Conservation (phyloP, 2,888 invertebrate species). For the Drosophila histrio region DNA sequence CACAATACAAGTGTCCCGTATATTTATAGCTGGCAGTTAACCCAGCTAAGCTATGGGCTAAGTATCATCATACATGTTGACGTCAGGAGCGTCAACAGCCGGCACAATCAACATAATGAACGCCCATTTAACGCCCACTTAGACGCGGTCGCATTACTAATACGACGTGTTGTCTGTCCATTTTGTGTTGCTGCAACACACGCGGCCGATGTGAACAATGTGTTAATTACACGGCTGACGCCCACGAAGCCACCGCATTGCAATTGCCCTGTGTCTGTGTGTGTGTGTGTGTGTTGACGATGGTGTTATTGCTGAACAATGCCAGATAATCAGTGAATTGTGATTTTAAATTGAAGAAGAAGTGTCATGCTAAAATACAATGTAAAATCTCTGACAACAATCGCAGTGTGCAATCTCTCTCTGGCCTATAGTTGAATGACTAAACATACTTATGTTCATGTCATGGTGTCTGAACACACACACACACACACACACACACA, state of each 20-base stretch:
- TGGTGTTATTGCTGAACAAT: constrained; percentile 28
- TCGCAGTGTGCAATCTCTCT: constrained; percentile 49
- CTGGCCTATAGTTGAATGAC: constrained; percentile 37
- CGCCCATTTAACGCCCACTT: constrained; percentile 72
- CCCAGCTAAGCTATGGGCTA: constrained; percentile 8
- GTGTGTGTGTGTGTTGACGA: not conserved
- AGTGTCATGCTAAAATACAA: constrained; percentile 44
- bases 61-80: constrained; percentile 13
- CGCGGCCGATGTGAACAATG: constrained; percentile 49
- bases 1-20: not conserved
- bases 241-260: constrained; percentile 49
- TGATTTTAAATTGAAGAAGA: constrained; percentile 56
- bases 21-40: constrained; percentile 5
- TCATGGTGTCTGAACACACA: constrained; percentile 47
- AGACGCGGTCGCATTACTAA: constrained; percentile 53
- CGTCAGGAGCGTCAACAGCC: constrained; percentile 8
- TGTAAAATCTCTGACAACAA: constrained; percentile 40
- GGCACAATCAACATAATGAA: constrained; percentile 28
- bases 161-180: constrained; percentile 23
- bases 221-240: constrained; percentile 73
- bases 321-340: constrained; percentile 50
- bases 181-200: not conserved
- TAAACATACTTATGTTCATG: constrained; percentile 41
- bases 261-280: not conserved
- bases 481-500: constrained; percentile 7